These are phyloP conservation scores for Brachylomia viminalis DNA, from an alignment of 2,888 invertebrate species.

Conservation along the genomic window DNA sequence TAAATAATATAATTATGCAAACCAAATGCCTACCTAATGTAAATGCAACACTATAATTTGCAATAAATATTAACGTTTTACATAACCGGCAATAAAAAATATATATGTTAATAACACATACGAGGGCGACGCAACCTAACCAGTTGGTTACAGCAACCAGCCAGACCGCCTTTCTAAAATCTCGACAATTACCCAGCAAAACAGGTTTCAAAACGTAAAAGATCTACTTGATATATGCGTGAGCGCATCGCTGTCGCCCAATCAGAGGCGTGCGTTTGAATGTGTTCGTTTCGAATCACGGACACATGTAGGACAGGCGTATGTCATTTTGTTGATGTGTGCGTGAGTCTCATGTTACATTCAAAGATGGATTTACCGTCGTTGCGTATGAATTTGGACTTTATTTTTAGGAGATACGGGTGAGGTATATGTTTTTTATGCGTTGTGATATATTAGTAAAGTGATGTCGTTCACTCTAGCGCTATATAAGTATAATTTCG, in stretches of 20 bases:
- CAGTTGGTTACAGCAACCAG: slow-evolving; percentile 77
- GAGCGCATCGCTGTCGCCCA: slow-evolving; percentile 75
- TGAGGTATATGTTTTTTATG: not conserved
- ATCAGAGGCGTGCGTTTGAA: slow-evolving; percentile 62
- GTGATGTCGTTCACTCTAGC: slow-evolving; percentile 77
- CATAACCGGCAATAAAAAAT: slow-evolving; percentile 71
- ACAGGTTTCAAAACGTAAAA: slow-evolving; percentile 85
- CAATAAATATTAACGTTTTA: slow-evolving; percentile 70
- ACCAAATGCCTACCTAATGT: slow-evolving; percentile 47
- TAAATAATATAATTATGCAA: slow-evolving; percentile 26
- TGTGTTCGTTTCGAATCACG: slow-evolving; percentile 71
- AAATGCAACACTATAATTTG: slow-evolving; percentile 58
- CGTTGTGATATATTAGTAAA: slow-evolving; percentile 58
- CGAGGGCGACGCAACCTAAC: slow-evolving; percentile 70
- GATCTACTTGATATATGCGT: slow-evolving; percentile 76
- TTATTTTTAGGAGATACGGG: slow-evolving; percentile 57
- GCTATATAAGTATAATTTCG: slow-evolving; percentile 75
- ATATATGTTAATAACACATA: slow-evolving; percentile 68
- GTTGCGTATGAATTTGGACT: slow-evolving; percentile 67
- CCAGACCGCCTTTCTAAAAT: slow-evolving; percentile 88
- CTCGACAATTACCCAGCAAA: slow-evolving; percentile 84
- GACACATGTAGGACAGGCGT: slow-evolving; percentile 57
- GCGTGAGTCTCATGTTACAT: slow-evolving; percentile 59
- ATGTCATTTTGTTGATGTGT: slow-evolving; percentile 63
- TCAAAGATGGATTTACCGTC: slow-evolving; percentile 33